Conservation (phyloP, 1,140 invertebrate species). For the Arctopsyche grandis region DNA sequence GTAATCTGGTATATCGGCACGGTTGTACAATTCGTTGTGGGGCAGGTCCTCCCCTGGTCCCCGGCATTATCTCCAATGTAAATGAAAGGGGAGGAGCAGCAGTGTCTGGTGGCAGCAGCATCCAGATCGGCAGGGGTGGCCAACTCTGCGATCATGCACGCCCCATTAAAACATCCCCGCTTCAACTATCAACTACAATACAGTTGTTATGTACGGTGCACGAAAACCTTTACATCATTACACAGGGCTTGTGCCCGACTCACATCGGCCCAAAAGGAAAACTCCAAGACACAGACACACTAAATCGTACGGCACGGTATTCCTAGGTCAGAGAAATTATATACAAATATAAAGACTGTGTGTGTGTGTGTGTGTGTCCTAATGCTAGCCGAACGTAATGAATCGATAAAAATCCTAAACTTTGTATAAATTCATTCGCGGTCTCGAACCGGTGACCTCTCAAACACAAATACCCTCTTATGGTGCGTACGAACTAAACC, state of each 20-base stretch:
- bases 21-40: background rate
- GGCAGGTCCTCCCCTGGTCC: slow-evolving; percentile 10
- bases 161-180: slow-evolving; percentile 49
- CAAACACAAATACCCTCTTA: too few species aligned
- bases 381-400: too few species aligned
- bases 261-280: background rate
- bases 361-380: too few species aligned
- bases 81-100: slow-evolving; percentile 27
- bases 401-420: too few species aligned
- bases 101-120: background rate
- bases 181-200: slow-evolving; percentile 50
- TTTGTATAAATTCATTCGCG: too few species aligned
- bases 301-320: too few species aligned
- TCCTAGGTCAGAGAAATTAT: too few species aligned
- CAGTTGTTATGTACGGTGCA: slow-evolving; percentile 37
- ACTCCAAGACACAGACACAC: too few species aligned
- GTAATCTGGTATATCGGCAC: too few species aligned
- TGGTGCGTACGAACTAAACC: too few species aligned
- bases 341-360: too few species aligned
- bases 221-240: slow-evolving; percentile 44
- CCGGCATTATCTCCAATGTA: slow-evolving; percentile 18
- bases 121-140: slow-evolving; percentile 20
- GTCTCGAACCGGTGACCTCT: too few species aligned
- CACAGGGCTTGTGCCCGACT: background rate
- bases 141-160: slow-evolving; percentile 44